Base-by-base conservation (phyloP, 1,140 invertebrate genomes). In the Radopholus similis region DNA sequence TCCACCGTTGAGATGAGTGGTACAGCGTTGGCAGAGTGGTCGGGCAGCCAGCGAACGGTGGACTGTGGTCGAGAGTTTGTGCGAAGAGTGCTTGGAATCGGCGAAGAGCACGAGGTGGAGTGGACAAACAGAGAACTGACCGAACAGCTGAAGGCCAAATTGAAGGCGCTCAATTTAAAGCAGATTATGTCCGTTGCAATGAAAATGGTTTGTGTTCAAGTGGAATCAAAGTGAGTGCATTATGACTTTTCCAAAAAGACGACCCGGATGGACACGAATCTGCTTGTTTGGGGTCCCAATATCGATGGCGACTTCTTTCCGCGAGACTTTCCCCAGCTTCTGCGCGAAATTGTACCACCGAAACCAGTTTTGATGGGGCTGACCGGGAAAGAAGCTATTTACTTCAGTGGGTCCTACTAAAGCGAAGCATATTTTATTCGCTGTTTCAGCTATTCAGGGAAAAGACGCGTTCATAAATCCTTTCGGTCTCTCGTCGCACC, bases 281-380 rank as follows among this genome's bases (percentile, higher is more conserved):
- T 72, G 21, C 34, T 72, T n/a, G 57, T 55, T 11, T 72, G 70
- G 49, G 69, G 75, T 23, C 70, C 70, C n/a, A 34, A 71, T 13
- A 30, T 72, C n/a, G 70, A 72, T 54, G 73, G 73, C 51, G 73
- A 72, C 49, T 72, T 72, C 57, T 68, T 72, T 23, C 42, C 44
- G 4, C 38, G 44, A 26, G 73, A 76, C 44, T 26, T 70, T 42
- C n/a, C 26, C 15, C 32, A 38, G 13, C 42, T 76, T 44, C 4
- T 72, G 8, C 18, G 37, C 3, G 66, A 69, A 37, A 26, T 64
- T n/a, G 47, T 51, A 21, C 66, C 9, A 9, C 9, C 11, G 28
- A 74, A 59, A 54, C 70, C 70, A 13, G 54, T 49, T 26, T 21
- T 76, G n/a, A 72, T 76, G 42, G 70, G 70, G 26, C 40, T 76